Conservation (phyloP, 2,797 vertebrate genomes). For the Neosalanx taihuensis region DNA sequence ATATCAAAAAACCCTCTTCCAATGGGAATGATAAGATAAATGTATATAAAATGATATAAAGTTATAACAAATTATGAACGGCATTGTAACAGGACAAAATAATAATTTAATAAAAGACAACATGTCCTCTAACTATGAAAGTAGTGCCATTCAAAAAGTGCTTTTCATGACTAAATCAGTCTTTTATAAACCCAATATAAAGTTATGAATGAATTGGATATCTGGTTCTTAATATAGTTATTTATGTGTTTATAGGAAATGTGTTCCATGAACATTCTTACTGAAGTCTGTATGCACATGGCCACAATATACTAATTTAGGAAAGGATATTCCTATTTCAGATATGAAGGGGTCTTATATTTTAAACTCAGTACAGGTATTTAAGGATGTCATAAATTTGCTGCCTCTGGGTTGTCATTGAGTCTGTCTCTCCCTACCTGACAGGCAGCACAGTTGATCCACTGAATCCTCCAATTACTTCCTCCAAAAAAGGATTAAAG, state of each 20-base stretch:
- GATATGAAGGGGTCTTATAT: neutral
- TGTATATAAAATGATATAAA: neutral
- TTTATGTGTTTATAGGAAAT: neutral
- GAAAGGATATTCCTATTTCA: constrained; percentile 6
- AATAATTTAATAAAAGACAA: too few species aligned
- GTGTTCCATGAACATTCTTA: neutral
- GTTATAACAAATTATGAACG: neutral
- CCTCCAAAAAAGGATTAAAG: neutral
- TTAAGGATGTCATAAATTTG: neutral
- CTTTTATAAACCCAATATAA: neutral
- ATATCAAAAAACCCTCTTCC: neutral
- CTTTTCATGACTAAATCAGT: neutral
- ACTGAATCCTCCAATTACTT: neutral
- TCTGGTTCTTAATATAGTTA: neutral
- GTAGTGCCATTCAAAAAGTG: too few species aligned
- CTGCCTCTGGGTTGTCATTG: neutral
- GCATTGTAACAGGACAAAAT: too few species aligned
- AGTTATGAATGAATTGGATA: neutral
- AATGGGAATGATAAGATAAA: neutral
- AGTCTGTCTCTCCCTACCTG: neutral
- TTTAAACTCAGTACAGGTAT: neutral
- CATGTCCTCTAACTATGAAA: too few species aligned
- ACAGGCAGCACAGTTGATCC: neutral
- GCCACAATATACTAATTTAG: constrained; percentile 7
- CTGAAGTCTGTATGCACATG: neutral